Base-by-base conservation (phyloP, 1,140 invertebrate genomes). In the Zaprionus ghesquierei region DNA sequence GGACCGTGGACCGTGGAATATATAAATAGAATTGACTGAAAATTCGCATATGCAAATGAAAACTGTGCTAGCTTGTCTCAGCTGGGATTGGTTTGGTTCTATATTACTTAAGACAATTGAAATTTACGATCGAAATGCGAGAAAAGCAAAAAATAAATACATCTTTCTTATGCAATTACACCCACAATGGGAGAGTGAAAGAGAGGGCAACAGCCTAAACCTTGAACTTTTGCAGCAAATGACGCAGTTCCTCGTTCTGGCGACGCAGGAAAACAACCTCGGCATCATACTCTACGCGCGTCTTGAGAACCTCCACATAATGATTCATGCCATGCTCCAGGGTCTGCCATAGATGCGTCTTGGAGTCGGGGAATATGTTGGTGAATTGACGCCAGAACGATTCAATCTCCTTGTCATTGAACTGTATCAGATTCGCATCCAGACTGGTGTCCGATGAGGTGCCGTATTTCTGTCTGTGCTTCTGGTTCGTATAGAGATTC, bases 221-320 rank as follows among this genome's bases (percentile, higher is more conserved):
- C 29, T 75, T 80, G 5, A 89, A 91, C 71, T 90, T 90, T 35
- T 91, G 82, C 15, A 94, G 79, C 18, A 94, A 86, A 70, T 92
- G 92, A 53, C 92, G 91, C 23, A 94, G 77, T 75, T 94, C 94
- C 3, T 81, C 64, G 82, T 94, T 94, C 81, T 94, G 94, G 64
- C 82, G 91, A n/a, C 92, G 92, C 15, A 94, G 62, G 33, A 86
- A 90, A 44, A 93, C 87, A 0, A 92, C 93, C 66, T 94, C 93
- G 0, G 50, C 72, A 53, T 92, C 93, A 22, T 94, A 89, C 51
- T 92, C 89, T n/a, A 93, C 90, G 8, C 94, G 87, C 69, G 94
- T 92, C 76, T 94, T 93, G 1, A 94, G 82, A 46, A 94, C 92
- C 46, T 93, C 90, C n/a, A 93, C 90, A 86, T 94, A 94, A 74